Evolutionary conservation across 2,113 vertebrate genomes (phyloP).

Genomic region (Sinocyclocheilus maitianheensis): DNA sequence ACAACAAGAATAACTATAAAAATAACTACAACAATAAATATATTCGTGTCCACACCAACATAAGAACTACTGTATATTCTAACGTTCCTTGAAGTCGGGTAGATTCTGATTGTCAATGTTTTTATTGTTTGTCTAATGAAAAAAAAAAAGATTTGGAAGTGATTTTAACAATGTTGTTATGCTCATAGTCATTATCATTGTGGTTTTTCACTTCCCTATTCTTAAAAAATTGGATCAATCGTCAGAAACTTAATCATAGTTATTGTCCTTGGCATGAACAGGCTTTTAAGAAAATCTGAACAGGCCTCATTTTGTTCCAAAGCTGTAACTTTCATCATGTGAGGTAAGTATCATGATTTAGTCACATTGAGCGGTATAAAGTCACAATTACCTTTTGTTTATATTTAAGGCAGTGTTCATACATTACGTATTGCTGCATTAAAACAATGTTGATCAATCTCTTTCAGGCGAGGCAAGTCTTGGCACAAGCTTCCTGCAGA

Average conservation of each 20-base stretch:
- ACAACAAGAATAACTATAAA: too few species aligned
- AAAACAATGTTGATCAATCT: background rate
- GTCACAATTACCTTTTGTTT: background rate
- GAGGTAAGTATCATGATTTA: background rate
- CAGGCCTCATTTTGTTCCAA: background rate
- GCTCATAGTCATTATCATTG: background rate
- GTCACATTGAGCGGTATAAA: background rate
- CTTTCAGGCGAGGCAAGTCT: background rate
- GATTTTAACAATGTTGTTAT: background rate
- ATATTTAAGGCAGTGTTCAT: background rate
- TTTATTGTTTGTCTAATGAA: background rate
- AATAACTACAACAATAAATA: too few species aligned
- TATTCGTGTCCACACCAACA: too few species aligned
- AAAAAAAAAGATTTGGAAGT: background rate
- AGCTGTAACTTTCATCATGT: background rate
- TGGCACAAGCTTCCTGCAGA: background rate
- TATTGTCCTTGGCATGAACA: background rate
- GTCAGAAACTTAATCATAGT: background rate
- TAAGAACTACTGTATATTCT: too few species aligned
- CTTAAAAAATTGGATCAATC: background rate
- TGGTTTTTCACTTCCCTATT: background rate
- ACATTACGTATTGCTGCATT: background rate
- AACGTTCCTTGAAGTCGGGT: too few species aligned
- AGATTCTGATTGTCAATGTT: background rate
- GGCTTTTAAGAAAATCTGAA: too few species aligned